These are phyloP conservation scores for Caenorhabditis imperialis DNA, from an alignment of 2,888 invertebrate genomes.

Conservation along the genomic window DNA sequence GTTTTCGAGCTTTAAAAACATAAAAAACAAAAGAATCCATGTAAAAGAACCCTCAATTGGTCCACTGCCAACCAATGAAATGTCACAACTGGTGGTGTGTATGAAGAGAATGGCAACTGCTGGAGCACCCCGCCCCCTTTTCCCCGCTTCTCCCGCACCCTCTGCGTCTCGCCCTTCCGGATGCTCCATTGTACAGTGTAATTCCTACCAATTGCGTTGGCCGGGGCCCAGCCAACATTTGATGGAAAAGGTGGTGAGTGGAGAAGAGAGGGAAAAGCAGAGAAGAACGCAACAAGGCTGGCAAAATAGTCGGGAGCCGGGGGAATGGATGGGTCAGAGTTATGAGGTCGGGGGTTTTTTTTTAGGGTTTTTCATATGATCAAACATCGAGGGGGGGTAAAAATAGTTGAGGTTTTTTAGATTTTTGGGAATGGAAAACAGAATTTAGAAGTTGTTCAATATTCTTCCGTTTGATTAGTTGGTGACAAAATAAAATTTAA, in stretches of 20 bases:
- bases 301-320: neutral
- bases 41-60: neutral
- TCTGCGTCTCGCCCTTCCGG: constrained; percentile 21
- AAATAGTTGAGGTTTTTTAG: too few relatives aligned
- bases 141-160: constrained; percentile 8
- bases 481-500: too few relatives aligned
- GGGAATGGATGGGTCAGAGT: neutral
- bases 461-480: too few relatives aligned
- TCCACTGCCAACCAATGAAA: neutral
- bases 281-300: constrained; percentile 21
- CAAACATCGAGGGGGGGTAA: too few relatives aligned
- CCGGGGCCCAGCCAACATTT: constrained; percentile 25
- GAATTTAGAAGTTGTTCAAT: too few relatives aligned
- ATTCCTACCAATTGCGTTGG: constrained; percentile 50
- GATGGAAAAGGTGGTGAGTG: neutral
- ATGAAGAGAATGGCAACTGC: constrained; percentile 34
- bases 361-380: too few relatives aligned
- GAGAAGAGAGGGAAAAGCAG: neutral
- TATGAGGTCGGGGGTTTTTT: too few relatives aligned
- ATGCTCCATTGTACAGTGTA: constrained; percentile 23
- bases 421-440: too few relatives aligned
- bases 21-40: neutral
- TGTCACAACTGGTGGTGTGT: constrained; percentile 48
- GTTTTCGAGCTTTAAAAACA: neutral
- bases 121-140: constrained; percentile 16